phyloP scores from a whole-genome alignment of 2,113 vertebrate genomes.

The Hirundichthys speculiger region DNA sequence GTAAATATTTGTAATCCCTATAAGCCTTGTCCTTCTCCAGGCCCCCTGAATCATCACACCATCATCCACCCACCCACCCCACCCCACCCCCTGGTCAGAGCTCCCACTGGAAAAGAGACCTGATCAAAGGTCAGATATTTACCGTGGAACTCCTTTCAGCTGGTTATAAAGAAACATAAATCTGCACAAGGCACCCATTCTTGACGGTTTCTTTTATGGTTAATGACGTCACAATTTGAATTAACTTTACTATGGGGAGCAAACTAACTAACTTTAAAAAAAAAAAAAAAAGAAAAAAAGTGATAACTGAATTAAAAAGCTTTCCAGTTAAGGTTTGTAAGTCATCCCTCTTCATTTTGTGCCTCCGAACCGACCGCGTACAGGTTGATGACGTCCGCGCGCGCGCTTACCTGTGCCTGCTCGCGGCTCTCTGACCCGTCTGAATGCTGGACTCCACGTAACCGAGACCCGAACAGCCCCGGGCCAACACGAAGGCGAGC shows the following conservation, averaged over 20 bases:
- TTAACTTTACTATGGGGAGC: too few relatives aligned
- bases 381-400: too few relatives aligned
- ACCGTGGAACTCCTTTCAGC: neutral
- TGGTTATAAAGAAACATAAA: too few relatives aligned
- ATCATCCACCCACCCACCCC: conserved; percentile 1
- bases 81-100: neutral
- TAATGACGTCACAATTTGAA: too few relatives aligned
- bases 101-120: too few relatives aligned
- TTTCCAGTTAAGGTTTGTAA: too few relatives aligned
- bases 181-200: too few relatives aligned
- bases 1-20: conserved; percentile 58
- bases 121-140: conserved; percentile 6
- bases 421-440: conserved; percentile 72
- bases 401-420: conserved; percentile 78
- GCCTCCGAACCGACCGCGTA: too few relatives aligned
- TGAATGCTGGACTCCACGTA: conserved; percentile 60
- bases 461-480: conserved; percentile 54
- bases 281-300: neutral
- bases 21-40: conserved; percentile 34
- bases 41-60: conserved; percentile 41
- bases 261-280: too few relatives aligned
- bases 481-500: conserved; percentile 40
- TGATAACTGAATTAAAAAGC: too few relatives aligned
- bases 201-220: too few relatives aligned
- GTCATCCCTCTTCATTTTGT: too few relatives aligned